phyloP scores from a whole-genome alignment of 2,113 vertebrate genomes.

The Corythornis vintsioides region DNA sequence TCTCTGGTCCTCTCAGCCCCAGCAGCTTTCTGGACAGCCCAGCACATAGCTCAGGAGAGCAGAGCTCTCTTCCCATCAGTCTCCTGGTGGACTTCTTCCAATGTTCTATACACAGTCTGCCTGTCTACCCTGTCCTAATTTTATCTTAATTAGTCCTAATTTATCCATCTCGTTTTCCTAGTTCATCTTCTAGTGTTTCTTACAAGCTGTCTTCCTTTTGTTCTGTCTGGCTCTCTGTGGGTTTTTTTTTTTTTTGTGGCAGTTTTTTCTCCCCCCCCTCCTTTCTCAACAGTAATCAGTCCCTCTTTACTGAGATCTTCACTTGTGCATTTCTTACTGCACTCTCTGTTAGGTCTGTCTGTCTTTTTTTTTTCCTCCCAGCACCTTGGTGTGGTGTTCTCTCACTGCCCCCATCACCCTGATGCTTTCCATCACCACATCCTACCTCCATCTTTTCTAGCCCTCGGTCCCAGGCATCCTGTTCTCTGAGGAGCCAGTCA shows the following conservation, averaged over 20 bases:
- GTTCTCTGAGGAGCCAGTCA: background rate
- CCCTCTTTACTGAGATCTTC: background rate
- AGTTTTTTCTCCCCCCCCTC: background rate
- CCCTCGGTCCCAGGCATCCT: background rate
- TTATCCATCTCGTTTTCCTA: background rate
- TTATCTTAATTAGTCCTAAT: too few species aligned
- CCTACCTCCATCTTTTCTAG: background rate
- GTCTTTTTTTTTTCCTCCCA: background rate
- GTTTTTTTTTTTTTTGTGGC: rapidly evolving
- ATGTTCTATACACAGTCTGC: background rate
- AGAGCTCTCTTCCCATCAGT: background rate
- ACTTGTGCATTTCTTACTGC: background rate
- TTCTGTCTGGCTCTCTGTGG: background rate
- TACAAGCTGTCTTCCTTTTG: background rate
- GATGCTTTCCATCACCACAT: background rate
- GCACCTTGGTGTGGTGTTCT: rapidly evolving
- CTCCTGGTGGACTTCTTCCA: background rate
- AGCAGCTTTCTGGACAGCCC: background rate
- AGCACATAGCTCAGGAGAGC: background rate
- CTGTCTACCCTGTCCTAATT: background rate
- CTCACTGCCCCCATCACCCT: background rate
- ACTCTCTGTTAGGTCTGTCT: background rate
- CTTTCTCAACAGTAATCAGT: background rate
- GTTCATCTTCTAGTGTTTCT: background rate
- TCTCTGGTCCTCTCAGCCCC: background rate